Evolutionary conservation across 2,113 vertebrate genomes (phyloP).

Genomic region (Misgurnus mizolepis): DNA sequence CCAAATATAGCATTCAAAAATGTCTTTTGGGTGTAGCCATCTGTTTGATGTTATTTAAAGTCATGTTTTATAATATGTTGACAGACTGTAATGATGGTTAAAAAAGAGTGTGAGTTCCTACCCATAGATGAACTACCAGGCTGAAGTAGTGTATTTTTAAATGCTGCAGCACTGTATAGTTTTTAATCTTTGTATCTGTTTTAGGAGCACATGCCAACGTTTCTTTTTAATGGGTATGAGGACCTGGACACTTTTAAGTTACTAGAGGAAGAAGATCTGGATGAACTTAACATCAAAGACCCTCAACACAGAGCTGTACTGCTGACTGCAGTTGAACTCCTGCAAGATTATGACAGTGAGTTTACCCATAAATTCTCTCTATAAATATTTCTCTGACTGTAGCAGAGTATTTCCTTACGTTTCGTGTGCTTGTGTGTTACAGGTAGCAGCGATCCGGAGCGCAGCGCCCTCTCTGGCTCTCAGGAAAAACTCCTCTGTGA

Average conservation of each 20-base stretch:
- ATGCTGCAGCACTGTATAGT: not conserved
- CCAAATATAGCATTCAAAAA: too few species aligned
- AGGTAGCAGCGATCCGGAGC: conserved; percentile 93
- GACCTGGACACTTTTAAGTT: conserved; percentile 97
- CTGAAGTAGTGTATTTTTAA: conserved; percentile 44
- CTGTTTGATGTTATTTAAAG: not conserved
- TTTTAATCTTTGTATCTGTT: conserved; percentile 35
- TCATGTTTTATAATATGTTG: not conserved
- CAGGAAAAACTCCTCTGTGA: conserved; percentile 94
- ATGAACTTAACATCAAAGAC: conserved; percentile 94
- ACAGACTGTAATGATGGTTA: conserved; percentile 22
- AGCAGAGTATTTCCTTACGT: conserved; percentile 29
- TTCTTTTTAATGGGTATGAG: conserved; percentile 97
- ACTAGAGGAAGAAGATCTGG: conserved; percentile 95
- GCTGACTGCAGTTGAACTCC: conserved; percentile 91
- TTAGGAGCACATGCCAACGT: conserved; percentile 98
- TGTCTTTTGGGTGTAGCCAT: too few species aligned
- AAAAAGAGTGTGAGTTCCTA: conserved; percentile 8
- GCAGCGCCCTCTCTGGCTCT: conserved; percentile 82
- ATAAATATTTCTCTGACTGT: not conserved
- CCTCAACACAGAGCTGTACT: conserved; percentile 93
- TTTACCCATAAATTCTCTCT: too few species aligned
- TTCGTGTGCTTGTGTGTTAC: conserved; percentile 32
- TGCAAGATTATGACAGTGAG: conserved; percentile 98
- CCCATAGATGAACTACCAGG: not conserved